A percentile compares a stretch with the other conserved stretches of the same genome.
Conservation (phyloP, 2,113 vertebrate species). For the Amphiprion ocellaris region DNA sequence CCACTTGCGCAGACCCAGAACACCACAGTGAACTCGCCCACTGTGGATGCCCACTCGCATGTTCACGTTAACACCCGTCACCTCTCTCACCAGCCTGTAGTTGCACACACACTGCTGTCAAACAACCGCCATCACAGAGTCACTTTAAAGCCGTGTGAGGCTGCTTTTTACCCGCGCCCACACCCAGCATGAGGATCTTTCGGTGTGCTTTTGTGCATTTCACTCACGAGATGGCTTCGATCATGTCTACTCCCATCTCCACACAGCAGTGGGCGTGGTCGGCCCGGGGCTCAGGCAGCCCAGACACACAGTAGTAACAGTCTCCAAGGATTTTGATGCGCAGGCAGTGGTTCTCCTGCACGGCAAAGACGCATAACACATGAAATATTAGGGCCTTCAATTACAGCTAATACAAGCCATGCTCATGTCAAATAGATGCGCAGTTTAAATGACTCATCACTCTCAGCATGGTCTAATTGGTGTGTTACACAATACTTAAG, state of each 20-base stretch:
- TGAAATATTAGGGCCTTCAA: not conserved
- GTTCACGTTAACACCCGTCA: slow-evolving; percentile 96
- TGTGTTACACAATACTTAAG: slow-evolving; percentile 46
- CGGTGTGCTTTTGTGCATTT: too few species aligned
- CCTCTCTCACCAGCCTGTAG: slow-evolving; percentile 93
- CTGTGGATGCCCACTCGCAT: slow-evolving; percentile 98
- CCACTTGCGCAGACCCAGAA: slow-evolving; percentile 96
- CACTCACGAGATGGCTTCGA: slow-evolving; percentile 97
- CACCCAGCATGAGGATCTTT: too few species aligned
- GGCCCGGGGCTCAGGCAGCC: slow-evolving; percentile 92
- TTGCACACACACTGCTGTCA: slow-evolving; percentile 14
- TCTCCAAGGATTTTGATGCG: slow-evolving; percentile 98
- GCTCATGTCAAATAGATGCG: slow-evolving; percentile 28
- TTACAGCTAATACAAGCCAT: slow-evolving; percentile 30
- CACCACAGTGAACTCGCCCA: slow-evolving; percentile 94
- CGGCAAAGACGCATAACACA: slow-evolving; percentile 22
- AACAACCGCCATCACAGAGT: not conserved
- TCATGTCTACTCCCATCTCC: slow-evolving; percentile 99
- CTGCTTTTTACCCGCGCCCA: too few species aligned
- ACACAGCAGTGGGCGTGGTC: slow-evolving; percentile 98
- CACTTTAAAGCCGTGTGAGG: not conserved
- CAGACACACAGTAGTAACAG: slow-evolving; percentile 98
- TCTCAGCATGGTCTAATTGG: slow-evolving; percentile 25
- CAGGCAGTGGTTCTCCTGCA: slow-evolving; percentile 95
- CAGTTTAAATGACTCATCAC: slow-evolving; percentile 47